phyloP scores from a whole-genome alignment of 92 coral and sea anemone species.

The Porites cylindrica region DNA sequence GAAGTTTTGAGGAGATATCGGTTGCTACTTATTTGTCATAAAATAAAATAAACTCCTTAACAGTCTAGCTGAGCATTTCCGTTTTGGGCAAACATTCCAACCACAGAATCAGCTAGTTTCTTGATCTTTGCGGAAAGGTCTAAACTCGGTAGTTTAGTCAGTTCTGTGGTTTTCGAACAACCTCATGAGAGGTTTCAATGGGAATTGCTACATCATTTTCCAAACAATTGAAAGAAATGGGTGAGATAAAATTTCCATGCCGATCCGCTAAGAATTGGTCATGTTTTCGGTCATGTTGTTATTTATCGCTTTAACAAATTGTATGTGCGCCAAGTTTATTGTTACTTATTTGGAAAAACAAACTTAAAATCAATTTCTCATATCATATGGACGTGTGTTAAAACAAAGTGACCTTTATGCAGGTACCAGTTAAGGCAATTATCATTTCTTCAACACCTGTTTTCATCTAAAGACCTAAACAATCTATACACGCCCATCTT shows the following conservation, averaged over 20 bases:
- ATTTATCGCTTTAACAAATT: not conserved
- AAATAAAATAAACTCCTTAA: too few species aligned
- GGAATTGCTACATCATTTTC: too few species aligned
- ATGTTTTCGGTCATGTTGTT: not conserved
- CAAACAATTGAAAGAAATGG: too few species aligned
- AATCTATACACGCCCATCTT: not conserved
- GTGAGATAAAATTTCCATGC: not conserved
- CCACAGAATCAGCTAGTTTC: too few species aligned
- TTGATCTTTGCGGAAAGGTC: too few species aligned
- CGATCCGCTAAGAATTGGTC: not conserved
- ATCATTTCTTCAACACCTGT: slow-evolving; percentile 11
- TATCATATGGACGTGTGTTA: slow-evolving; percentile 6
- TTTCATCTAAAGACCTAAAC: not conserved
- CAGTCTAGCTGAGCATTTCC: too few species aligned
- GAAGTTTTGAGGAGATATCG: too few species aligned
- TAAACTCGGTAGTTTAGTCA: too few species aligned
- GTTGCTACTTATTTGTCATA: too few species aligned
- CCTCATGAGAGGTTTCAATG: too few species aligned
- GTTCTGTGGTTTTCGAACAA: too few species aligned
- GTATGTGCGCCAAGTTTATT: not conserved
- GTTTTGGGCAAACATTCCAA: too few species aligned
- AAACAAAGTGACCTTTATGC: slow-evolving; percentile 7
- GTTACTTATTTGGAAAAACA: not conserved
- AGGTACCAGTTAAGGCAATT: slow-evolving; percentile 32
- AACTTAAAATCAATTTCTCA: not conserved